Percentiles rank a stretch among this genome's conserved stretches.
These are phyloP conservation scores for Agriopis marginaria DNA, from an alignment of 2,888 invertebrate species.

Conservation along the genomic window DNA sequence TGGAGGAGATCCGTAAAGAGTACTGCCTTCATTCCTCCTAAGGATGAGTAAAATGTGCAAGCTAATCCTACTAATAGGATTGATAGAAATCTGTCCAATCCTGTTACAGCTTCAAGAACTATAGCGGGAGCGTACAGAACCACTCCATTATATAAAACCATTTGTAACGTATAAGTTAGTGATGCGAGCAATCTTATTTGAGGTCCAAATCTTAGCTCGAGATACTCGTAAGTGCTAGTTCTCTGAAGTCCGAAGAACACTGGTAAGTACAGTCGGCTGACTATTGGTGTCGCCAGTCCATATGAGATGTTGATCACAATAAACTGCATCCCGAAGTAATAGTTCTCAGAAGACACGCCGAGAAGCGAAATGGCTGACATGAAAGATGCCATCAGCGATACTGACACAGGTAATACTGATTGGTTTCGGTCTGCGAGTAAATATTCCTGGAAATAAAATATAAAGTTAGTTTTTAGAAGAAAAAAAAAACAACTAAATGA, in stretches of 20 bases:
- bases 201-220: constrained; percentile 94
- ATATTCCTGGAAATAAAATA: constrained; percentile 88
- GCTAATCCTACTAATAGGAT: constrained; percentile 91
- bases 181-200: constrained; percentile 92
- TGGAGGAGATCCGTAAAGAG: constrained; percentile 95
- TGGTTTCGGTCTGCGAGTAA: constrained; percentile 93
- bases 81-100: constrained; percentile 89
- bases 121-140: constrained; percentile 97
- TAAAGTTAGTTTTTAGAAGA: not conserved
- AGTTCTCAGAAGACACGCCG: constrained; percentile 95
- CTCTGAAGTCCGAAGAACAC: constrained; percentile 94
- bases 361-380: constrained; percentile 96
- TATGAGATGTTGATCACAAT: constrained; percentile 92
- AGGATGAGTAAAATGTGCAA: constrained; percentile 94
- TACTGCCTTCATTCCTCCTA: constrained; percentile 97
- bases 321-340: constrained; percentile 93
- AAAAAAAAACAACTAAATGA: too few species aligned
- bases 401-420: constrained; percentile 93
- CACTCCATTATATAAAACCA: constrained; percentile 95
- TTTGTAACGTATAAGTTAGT: constrained; percentile 94
- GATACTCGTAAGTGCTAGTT: constrained; percentile 96
- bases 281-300: constrained; percentile 91
- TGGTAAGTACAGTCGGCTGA: constrained; percentile 92
- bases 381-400: constrained; percentile 96
- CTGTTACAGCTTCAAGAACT: constrained; percentile 94